Base-by-base conservation (phyloP, 2,888 invertebrate genomes). In the Micropterix aruncella region DNA sequence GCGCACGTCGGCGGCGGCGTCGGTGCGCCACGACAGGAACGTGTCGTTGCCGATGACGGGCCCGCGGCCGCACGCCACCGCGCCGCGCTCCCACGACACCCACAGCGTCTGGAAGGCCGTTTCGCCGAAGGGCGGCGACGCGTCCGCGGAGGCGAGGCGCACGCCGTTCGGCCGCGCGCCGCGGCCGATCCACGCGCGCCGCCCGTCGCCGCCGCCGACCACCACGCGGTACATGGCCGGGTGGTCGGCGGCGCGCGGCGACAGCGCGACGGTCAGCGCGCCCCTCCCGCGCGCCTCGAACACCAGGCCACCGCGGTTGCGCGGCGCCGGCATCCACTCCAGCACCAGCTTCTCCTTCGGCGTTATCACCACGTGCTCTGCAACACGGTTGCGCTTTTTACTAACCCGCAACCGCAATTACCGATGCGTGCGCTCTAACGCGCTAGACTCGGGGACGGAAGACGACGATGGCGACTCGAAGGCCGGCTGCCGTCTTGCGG, bases 21-120 rank as follows among this genome's bases (percentile, higher is more conserved):
- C 76, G 50, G 78, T 62, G 1, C 73, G 72, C 78, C 78, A 79
- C 3, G 73, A 73, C 3, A 80, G 60, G 7, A 79, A 60, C 3
- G 76, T 64, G 16, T 73, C 60, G 50, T 75, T 74, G 1, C 73
- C 63, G 0, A 76, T 73, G 1, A 66, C 62, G 0, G 77, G 71
- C 0, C 79, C 79, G 2, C 65, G 59, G 0, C 80, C 80, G 12
- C 78, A 73, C 0, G 73, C 65, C 14, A 80, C 58, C 7, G 67
- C 59, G 0, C 74, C 75, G 0, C 73, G 73, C 46, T 77, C 78
- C 80, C 79, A 80, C 59, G 74, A 75, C n/a, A 79, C 68, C 80
- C 79, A 80, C 66, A 77, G 79, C 0, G 78, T 76, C 47, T 73
- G 71, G 70, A 77, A 79, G 1, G 73, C 63, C 19, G 47, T 70